Conservation (phyloP, 2,888 invertebrate genomes). For the Diplolepis rosae region DNA sequence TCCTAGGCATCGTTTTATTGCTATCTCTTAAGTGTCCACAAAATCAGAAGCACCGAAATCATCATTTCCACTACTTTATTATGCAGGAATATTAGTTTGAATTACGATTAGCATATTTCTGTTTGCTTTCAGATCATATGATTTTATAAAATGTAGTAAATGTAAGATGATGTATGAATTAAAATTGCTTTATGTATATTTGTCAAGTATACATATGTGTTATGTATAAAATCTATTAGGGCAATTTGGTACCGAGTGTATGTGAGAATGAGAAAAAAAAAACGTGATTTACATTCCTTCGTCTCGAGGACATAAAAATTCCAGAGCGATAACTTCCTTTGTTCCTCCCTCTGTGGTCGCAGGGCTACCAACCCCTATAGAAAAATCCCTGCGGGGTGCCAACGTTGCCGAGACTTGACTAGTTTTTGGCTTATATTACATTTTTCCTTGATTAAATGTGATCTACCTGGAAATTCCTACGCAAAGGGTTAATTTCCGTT, state of each 20-base stretch:
- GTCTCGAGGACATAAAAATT: slow-evolving; percentile 71
- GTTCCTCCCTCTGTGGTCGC: slow-evolving; percentile 65
- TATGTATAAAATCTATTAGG: slow-evolving; percentile 20
- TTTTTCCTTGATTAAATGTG: slow-evolving; percentile 68
- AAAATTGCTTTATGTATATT: not conserved
- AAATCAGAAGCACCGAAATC: not conserved
- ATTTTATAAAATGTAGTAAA: not conserved
- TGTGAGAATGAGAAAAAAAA: slow-evolving; percentile 39
- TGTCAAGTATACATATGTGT: not conserved
- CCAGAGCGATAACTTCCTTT: slow-evolving; percentile 71
- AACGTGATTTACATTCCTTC: slow-evolving; percentile 71
- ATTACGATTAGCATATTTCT: not conserved
- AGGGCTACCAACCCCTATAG: slow-evolving; percentile 76
- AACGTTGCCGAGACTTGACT: slow-evolving; percentile 75
- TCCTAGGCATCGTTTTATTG: slow-evolving; percentile 23
- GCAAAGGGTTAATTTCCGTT: slow-evolving; percentile 21
- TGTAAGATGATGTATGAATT: too few species aligned
- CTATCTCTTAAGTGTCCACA: slow-evolving; percentile 10
- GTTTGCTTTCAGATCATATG: not conserved
- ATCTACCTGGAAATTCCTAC: slow-evolving; percentile 37
- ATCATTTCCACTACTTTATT: not conserved
- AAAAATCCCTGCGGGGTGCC: slow-evolving; percentile 78
- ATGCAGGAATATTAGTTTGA: not conserved
- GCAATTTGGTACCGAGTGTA: slow-evolving; percentile 10
- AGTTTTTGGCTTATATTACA: slow-evolving; percentile 68